Conservation (phyloP, 2,797 vertebrate genomes). For the Danio albolineatus region DNA sequence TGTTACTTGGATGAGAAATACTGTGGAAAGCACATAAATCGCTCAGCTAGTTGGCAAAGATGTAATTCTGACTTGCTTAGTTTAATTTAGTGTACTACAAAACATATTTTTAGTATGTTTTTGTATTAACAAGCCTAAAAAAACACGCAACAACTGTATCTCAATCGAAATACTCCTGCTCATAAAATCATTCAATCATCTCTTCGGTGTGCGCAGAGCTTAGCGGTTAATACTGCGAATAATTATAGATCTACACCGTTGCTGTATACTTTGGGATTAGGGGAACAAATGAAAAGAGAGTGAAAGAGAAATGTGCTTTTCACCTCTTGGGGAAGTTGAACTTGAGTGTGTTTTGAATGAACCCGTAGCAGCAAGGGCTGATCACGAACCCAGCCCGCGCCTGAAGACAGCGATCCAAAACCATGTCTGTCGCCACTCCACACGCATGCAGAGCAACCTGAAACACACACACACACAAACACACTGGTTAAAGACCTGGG, state of each 20-base stretch:
- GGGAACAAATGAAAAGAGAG: conserved; percentile 22
- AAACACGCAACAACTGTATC: too few relatives aligned
- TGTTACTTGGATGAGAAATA: too few relatives aligned
- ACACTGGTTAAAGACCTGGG: neutral
- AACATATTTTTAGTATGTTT: too few relatives aligned
- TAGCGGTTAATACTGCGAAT: neutral
- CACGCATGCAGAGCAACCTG: conserved; percentile 97
- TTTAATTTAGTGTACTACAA: too few relatives aligned
- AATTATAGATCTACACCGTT: neutral
- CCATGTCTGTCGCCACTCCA: conserved; percentile 98
- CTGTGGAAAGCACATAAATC: too few relatives aligned
- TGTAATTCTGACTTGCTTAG: too few relatives aligned
- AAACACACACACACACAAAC: neutral
- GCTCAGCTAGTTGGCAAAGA: too few relatives aligned
- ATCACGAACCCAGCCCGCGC: conserved; percentile 87
- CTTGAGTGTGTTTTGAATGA: conserved; percentile 95
- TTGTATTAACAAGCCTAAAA: too few relatives aligned
- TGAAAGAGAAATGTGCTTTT: conserved; percentile 36
- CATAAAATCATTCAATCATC: neutral
- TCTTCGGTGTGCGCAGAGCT: neutral
- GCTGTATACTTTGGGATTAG: neutral
- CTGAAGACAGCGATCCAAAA: conserved; percentile 89
- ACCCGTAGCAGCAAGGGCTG: conserved; percentile 97
- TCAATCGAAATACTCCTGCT: too few relatives aligned
- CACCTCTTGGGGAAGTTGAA: conserved; percentile 95